Conservation (phyloP, 1,140 invertebrate species). For the Caenorhabditis inopinata region DNA sequence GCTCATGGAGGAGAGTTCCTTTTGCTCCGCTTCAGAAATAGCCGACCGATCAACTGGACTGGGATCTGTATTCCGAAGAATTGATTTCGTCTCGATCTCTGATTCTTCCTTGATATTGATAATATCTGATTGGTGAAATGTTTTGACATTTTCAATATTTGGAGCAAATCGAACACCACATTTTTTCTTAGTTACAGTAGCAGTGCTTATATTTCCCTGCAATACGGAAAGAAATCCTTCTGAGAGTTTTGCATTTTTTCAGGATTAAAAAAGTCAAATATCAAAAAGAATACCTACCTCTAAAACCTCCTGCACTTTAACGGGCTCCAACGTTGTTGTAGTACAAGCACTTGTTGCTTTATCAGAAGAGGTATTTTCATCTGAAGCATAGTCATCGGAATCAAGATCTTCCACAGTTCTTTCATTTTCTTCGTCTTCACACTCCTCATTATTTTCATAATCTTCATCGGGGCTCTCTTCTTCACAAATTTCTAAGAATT, state of each 20-base stretch:
- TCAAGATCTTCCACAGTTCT: background rate
- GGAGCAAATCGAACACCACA: background rate
- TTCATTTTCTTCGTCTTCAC: background rate
- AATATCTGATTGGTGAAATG: background rate
- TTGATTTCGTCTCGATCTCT: background rate
- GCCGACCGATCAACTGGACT: background rate
- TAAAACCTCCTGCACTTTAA: too few species aligned
- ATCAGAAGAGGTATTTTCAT: background rate
- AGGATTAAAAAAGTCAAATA: too few species aligned
- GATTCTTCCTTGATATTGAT: background rate
- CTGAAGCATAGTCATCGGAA: background rate
- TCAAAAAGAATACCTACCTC: too few species aligned
- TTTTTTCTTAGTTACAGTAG: background rate
- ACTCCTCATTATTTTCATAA: background rate
- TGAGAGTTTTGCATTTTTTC: too few species aligned
- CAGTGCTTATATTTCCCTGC: background rate
- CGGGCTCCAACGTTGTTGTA: too few species aligned
- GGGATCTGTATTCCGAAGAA: background rate
- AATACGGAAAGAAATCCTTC: too few species aligned
- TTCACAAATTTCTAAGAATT: background rate
- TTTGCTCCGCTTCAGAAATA: background rate
- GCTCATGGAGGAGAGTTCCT: background rate
- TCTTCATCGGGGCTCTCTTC: background rate
- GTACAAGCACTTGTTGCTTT: too few species aligned
- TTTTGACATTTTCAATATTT: background rate